Base-by-base conservation (phyloP, 2,888 invertebrate species). In the Acanthococcus lagerstroemiae region DNA sequence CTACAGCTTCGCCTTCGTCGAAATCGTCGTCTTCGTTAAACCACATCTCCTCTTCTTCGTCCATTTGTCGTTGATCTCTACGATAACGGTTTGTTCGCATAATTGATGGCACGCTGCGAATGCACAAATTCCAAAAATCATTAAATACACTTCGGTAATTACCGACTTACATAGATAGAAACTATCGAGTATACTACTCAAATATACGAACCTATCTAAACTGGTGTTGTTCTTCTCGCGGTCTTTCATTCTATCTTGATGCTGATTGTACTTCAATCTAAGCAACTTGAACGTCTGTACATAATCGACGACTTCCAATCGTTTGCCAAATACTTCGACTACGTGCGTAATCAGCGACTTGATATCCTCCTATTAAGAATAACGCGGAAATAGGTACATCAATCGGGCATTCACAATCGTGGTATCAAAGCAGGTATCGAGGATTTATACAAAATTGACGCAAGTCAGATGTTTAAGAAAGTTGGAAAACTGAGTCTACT, bases 21-120 rank as follows among this genome's bases (percentile, higher is more conserved):
- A 89, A 86, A 75, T 93, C 94, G 75, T 95, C 95, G 71, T 96
- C 96, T 73, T 95, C 94, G 75, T 95, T 94, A 78, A 96, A 96
- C 95, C 95, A 97, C 86, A 95, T 91, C 79, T 96, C 96, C 75
- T 97, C 96, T 73, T 96, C 96, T 74, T 96, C 95, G 71, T 97
- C 96, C 73, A 95, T 83, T 76, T 93, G 89, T 66, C 95, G 83
- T 72, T 92, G 90, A 79, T 96, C 95, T 69, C 95, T 84, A 69
- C 95, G 82, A 78, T 89, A 95, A 71, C 95, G 84, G 74, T 80
- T 82, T 72, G 82, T 84, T 70, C 91, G 83, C 71, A 94, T 80
- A 73, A 93, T 85, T 67, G 92, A 87, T 65, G 88, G 87, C 58
- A 88, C 87, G 71, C 87, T 88, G n/a, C n/a, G n/a, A n/a, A n/a